Percentiles rank a stretch among this genome's conserved stretches.
Evolutionary conservation across 2,113 vertebrate species (phyloP).

Genomic region (Pollachius pollachius): DNA sequence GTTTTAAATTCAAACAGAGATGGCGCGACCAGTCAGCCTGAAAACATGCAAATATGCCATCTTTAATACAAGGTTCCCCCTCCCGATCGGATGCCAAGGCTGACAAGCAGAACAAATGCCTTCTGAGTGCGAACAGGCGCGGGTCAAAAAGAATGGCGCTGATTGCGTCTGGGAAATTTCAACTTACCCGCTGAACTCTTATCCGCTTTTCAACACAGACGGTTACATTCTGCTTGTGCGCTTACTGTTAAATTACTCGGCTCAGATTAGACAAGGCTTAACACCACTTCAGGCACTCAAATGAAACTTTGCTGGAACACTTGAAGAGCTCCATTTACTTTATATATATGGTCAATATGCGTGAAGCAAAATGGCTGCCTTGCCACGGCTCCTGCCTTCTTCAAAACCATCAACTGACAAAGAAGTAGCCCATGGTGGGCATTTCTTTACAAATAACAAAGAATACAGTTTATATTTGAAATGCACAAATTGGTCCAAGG

Average conservation of each 20-base stretch:
- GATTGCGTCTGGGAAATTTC: conserved; percentile 34
- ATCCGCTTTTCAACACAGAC: conserved; percentile 56
- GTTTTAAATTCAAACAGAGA: conserved; percentile 53
- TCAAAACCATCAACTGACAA: too few relatives aligned
- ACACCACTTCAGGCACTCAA: background rate
- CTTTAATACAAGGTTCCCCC: conserved; percentile 47
- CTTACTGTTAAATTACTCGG: conserved; percentile 62
- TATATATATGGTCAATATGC: conserved; percentile 34
- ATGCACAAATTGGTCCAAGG: background rate
- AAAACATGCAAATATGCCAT: conserved; percentile 60
- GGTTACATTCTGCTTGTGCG: conserved; percentile 51
- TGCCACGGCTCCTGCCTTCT: background rate
- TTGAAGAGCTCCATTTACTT: conserved; percentile 41
- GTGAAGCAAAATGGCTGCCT: conserved; percentile 13
- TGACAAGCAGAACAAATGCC: conserved; percentile 67
- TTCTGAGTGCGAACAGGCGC: conserved; percentile 36
- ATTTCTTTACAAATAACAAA: too few relatives aligned
- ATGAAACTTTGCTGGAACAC: conserved; percentile 38
- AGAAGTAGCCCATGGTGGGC: too few relatives aligned
- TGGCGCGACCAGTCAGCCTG: conserved; percentile 43
- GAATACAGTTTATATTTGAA: too few relatives aligned
- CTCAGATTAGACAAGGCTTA: conserved; percentile 61
- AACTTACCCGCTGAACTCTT: conserved; percentile 26
- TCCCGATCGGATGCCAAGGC: conserved; percentile 40
- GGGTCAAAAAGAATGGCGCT: conserved; percentile 40